Evolutionary conservation across 1,140 invertebrate genomes (phyloP), one percentile per base, ranked within the genome.

Genomic region (Procambarus clarkii): DNA sequence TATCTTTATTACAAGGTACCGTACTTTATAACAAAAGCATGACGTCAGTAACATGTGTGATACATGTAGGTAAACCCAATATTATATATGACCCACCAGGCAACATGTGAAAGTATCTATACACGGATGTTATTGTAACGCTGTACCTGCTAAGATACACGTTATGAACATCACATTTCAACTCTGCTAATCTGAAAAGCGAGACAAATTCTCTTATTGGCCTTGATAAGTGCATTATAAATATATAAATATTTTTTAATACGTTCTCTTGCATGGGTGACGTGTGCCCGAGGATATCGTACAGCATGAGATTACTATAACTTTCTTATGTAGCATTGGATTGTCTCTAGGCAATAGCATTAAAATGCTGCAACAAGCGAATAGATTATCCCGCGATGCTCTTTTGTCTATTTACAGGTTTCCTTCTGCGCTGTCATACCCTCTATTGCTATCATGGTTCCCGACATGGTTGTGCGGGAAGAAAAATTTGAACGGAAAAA

Each of bases 381-480:
- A 24, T 8, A 45, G 8, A 8, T 13, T 13, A 0, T 24, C 4
- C 54, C 8, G 71, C 71, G 85, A 87, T 79, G 60, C 71, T 83
- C 74, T 64, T 83, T 79, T 80, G 69, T 80, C 11, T 85, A 45
- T 69, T 60, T 46, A 21, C 24, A 46, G 54, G 44, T 79, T 64
- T 58, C 21, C 5, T 11, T 58, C 45, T 21, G 15, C 24, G 50
- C 1, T 2, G 34, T 69, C 76, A 50, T 15, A 13, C n/a, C 50
- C 15, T 69, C 58, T 74, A 71, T 82, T 58, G 76, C 82, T 85
- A 91, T 85, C 82, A 85, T 91, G 82, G 89, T 86, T 91, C 88
- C 88, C 89, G 89, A 91, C 89, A 85, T 86, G 89, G 89, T 91
- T n/a, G 82, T 91, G 82, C 89, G 89, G 89, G 89, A 91, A 91